phyloP scores from a whole-genome alignment of 2,113 vertebrate genomes.

The Microcebus ravelobensis region DNA sequence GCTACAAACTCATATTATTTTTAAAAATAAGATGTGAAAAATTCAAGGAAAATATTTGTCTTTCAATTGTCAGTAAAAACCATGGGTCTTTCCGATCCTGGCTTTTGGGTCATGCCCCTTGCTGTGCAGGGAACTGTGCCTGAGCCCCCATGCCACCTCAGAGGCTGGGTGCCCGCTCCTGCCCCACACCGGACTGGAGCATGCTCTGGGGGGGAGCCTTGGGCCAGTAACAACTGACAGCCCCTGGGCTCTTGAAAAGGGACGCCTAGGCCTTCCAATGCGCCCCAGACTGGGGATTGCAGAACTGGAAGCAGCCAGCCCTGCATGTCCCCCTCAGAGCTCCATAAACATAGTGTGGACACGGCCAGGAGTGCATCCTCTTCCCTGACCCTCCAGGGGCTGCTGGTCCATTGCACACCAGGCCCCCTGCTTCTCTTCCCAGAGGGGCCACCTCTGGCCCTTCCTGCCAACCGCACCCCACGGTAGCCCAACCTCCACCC shows the following conservation, averaged over 20 bases:
- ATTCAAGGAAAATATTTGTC: not conserved
- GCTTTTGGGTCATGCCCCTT: not conserved
- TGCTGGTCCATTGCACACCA: no score
- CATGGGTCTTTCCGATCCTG: not conserved
- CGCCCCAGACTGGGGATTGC: not conserved
- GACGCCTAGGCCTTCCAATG: not conserved
- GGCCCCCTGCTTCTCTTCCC: not conserved
- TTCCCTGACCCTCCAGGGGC: not conserved
- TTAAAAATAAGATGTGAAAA: not conserved
- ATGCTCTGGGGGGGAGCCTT: not conserved
- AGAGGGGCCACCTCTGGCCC: not conserved
- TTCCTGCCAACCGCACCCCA: not conserved
- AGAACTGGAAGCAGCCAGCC: not conserved
- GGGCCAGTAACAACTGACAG: no score
- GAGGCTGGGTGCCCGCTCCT: not conserved
- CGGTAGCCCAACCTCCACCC: no score
- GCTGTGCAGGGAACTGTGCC: not conserved
- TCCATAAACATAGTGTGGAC: fast-evolving
- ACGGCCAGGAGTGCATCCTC: not conserved
- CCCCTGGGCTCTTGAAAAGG: not conserved
- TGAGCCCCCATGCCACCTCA: not conserved
- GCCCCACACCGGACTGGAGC: not conserved
- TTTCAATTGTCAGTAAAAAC: not conserved
- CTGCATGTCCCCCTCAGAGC: not conserved
- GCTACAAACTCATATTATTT: not conserved